Percentiles rank a stretch among this genome's conserved stretches.
These are phyloP conservation scores for Leptinotarsa tumamoca DNA, from an alignment of 2,888 invertebrate genomes.

Conservation along the genomic window DNA sequence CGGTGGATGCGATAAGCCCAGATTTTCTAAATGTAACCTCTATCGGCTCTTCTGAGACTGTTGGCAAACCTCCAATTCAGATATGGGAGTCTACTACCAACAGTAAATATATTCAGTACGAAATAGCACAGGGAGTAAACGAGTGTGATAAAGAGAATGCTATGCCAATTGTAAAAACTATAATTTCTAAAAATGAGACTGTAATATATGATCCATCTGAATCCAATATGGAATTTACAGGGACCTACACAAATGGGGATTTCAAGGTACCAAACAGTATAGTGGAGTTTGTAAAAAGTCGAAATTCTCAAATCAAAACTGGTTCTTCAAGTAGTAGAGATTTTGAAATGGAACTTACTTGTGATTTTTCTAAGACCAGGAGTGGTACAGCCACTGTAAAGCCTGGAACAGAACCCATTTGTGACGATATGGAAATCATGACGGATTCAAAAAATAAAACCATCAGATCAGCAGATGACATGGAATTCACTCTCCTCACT, in stretches of 20 bases:
- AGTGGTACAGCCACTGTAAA: neutral
- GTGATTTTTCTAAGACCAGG: constrained; percentile 13
- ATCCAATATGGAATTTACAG: constrained; percentile 37
- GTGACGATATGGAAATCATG: neutral
- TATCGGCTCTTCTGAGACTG: constrained; percentile 8
- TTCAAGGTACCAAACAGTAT: constrained; percentile 10
- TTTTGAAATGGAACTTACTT: constrained; percentile 39
- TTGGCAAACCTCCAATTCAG: neutral
- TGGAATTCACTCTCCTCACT: constrained; percentile 11
- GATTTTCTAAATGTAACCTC: constrained; percentile 28
- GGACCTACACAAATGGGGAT: neutral
- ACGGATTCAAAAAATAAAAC: neutral
- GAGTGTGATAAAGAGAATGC: constrained; percentile 35
- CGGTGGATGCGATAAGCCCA: constrained; percentile 31
- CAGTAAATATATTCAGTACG: constrained; percentile 23
- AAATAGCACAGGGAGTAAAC: constrained; percentile 22
- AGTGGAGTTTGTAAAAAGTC: constrained; percentile 12
- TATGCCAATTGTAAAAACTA: constrained; percentile 12
- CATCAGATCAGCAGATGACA: neutral
- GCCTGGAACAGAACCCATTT: neutral
- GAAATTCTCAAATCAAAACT: neutral
- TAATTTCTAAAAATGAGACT: constrained; percentile 25
- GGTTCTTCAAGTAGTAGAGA: neutral
- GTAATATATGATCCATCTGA: constrained; percentile 18
- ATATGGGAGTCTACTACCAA: constrained; percentile 22